phyloP scores from a whole-genome alignment of 2,888 invertebrate genomes.

The Hecatera dysodea region DNA sequence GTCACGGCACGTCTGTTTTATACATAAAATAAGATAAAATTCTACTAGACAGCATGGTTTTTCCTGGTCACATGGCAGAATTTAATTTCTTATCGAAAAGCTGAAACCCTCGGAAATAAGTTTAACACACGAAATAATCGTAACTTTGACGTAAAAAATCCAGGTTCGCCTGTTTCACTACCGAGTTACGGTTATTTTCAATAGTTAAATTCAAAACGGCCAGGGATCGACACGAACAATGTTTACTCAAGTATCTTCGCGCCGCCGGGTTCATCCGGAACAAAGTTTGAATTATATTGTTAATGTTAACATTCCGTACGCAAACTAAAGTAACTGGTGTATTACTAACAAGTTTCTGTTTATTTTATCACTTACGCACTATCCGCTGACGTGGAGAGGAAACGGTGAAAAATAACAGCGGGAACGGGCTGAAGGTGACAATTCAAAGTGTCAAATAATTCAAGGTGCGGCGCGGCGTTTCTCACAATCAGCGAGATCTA shows the following conservation, averaged over 20 bases:
- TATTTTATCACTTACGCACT: slow-evolving; percentile 79
- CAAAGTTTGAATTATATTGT: slow-evolving; percentile 77
- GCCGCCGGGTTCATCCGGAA: slow-evolving; percentile 68
- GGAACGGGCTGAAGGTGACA: slow-evolving; percentile 80
- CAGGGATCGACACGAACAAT: slow-evolving; percentile 65
- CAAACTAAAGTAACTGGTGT: slow-evolving; percentile 75
- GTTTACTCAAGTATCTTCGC: slow-evolving; percentile 70
- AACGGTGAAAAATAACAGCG: slow-evolving; percentile 80
- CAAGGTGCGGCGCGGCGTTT: slow-evolving; percentile 85
- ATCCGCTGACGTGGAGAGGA: slow-evolving; percentile 71
- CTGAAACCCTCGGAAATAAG: slow-evolving; percentile 47
- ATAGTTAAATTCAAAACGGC: slow-evolving; percentile 64
- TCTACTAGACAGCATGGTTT: slow-evolving; percentile 40
- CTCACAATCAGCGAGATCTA: slow-evolving; percentile 89
- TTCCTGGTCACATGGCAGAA: slow-evolving; percentile 37
- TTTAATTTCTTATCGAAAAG: slow-evolving; percentile 59
- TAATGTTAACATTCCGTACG: slow-evolving; percentile 73
- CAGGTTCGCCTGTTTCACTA: slow-evolving; percentile 48
- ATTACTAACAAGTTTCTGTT: slow-evolving; percentile 75
- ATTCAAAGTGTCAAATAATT: slow-evolving; percentile 89
- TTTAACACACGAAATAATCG: slow-evolving; percentile 56
- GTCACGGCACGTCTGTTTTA: slow-evolving; percentile 70
- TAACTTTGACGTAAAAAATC: slow-evolving; percentile 55
- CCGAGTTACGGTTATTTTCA: slow-evolving; percentile 61
- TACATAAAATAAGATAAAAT: slow-evolving; percentile 66